Evolutionary conservation across 1,140 invertebrate genomes (phyloP), one percentile per base, ranked within the genome.

Genomic region (Papilio dardanus): DNA sequence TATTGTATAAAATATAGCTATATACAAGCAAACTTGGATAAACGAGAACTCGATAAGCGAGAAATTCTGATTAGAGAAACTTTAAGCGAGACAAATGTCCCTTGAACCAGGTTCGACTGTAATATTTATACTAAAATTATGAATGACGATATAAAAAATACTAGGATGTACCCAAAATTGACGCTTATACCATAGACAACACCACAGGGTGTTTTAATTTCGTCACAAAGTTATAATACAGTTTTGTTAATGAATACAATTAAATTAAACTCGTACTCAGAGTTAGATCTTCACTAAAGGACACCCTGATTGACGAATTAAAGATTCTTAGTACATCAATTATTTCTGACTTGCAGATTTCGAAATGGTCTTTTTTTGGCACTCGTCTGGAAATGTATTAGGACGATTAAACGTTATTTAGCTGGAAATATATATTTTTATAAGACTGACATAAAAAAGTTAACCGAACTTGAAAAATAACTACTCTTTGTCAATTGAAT

Each of bases 101-200:
- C n/a, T n/a, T n/a, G n/a, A n/a, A n/a, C n/a, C n/a, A n/a, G n/a
- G n/a, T n/a, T n/a, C n/a, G n/a, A n/a, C n/a, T n/a, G n/a, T n/a
- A n/a, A n/a, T n/a, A n/a, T n/a, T n/a, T 40, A 3, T 21, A 71
- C 24, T 30, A 28, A 35, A 54, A 58, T 50, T 73, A 73, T 73
- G 71, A 73, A 73, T 73, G 71, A 73, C 71, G 71, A 73, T 73
- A 69, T 28, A 19, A 5, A 50, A 24, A 33, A 14, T 37, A 8
- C 46, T 73, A 50, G n/a, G 21, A 19, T 33, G n/a, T 73, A 58
- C 28, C 46, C 71, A 50, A 58, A 54, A 73, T 73, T 30, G n/a
- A 73, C 71, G 71, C 50, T 73, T 73, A 73, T 37, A 73, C 21
- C 69, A 31, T 37, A 50, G 5, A 50, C 54, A 54, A 54, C 46